A percentile compares a stretch with the other conserved stretches of the same genome.
Conservation (phyloP, 2,113 vertebrate species). For the Megaleporinus macrocephalus region DNA sequence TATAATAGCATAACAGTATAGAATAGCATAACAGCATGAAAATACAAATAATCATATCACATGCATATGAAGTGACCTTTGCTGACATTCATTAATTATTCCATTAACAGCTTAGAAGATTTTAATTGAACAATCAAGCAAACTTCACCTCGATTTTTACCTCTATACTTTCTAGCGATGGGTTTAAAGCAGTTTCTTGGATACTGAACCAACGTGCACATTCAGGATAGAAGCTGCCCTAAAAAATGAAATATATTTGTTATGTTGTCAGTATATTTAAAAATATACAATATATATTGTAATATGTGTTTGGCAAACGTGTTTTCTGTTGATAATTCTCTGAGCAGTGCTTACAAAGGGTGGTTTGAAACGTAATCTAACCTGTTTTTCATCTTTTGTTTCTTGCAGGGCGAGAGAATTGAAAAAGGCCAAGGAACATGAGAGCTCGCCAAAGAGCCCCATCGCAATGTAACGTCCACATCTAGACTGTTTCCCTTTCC, state of each 20-base stretch:
- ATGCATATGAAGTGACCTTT: no score
- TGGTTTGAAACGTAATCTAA: constrained; percentile 10
- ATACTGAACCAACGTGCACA: no score
- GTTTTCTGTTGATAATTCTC: constrained; percentile 14
- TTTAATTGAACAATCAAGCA: no score
- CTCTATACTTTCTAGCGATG: not conserved
- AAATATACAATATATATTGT: not conserved
- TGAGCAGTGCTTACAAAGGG: not conserved
- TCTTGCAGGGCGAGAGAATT: constrained; percentile 96
- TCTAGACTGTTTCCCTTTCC: constrained; percentile 82
- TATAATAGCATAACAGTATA: not conserved
- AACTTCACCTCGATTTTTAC: no score
- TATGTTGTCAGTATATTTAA: not conserved
- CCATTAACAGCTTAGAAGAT: no score
- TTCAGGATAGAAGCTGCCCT: no score
- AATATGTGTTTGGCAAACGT: not conserved
- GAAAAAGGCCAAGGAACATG: constrained; percentile 99
- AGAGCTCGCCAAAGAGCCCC: constrained; percentile 89
- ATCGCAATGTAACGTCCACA: constrained; percentile 90
- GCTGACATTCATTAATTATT: not conserved
- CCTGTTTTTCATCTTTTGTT: constrained; percentile 68
- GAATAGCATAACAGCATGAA: no score
- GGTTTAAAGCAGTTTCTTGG: no score
- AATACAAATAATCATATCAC: no score
- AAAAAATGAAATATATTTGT: not conserved